Conservation (phyloP, 2,888 invertebrate genomes). For the Proisotoma minuta region DNA sequence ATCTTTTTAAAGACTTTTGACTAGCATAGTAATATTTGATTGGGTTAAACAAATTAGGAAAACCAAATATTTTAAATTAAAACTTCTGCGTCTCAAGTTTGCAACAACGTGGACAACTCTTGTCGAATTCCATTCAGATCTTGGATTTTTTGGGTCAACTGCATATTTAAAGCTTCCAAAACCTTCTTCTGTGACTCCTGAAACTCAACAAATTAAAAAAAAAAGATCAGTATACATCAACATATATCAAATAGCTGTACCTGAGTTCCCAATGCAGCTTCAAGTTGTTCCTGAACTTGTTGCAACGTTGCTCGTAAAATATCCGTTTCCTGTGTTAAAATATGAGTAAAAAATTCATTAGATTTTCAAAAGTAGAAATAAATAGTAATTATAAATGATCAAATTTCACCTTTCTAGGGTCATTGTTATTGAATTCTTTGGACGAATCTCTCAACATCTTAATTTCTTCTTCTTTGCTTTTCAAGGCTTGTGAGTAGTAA, state of each 20-base stretch:
- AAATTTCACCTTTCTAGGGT: conserved; percentile 31
- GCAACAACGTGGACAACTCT: conserved; percentile 74
- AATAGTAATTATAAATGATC: not conserved
- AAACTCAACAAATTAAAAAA: not conserved
- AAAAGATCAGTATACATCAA: not conserved
- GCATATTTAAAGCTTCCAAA: conserved; percentile 73
- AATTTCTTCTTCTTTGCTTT: conserved; percentile 40
- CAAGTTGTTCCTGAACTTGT: conserved; percentile 69
- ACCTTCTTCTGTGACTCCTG: conserved; percentile 72
- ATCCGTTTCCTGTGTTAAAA: conserved; percentile 39
- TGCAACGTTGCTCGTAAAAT: conserved; percentile 41
- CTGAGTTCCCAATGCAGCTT: conserved; percentile 71
- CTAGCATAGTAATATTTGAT: too few relatives aligned
- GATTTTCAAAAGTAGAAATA: not conserved
- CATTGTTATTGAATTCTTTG: conserved; percentile 38
- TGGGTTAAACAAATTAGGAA: too few relatives aligned
- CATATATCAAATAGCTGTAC: too few relatives aligned
- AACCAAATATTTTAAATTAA: too few relatives aligned
- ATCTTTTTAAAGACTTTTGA: too few relatives aligned
- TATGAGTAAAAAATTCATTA: not conserved
- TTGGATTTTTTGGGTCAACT: conserved; percentile 73
- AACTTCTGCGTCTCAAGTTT: conserved; percentile 58
- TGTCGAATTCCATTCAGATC: conserved; percentile 70
- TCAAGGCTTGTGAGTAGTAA: conserved; percentile 33
- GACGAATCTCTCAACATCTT: conserved; percentile 36